Evolutionary conservation across 2,797 vertebrate genomes (phyloP).

Genomic region (Falco peregrinus): DNA sequence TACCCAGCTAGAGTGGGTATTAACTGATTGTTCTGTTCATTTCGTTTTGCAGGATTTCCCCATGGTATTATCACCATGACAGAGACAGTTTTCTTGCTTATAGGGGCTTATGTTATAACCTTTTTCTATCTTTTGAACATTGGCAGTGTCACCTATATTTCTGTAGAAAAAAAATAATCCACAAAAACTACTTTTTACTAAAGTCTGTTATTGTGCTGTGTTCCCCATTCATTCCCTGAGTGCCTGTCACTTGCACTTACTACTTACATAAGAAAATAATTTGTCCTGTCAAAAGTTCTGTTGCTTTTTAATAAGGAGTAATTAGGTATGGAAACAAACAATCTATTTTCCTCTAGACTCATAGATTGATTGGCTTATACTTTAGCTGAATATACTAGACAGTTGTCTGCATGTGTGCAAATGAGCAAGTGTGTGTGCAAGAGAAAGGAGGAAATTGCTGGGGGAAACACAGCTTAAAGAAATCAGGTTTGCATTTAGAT

Average conservation of each 20-base stretch:
- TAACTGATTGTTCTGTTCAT: background rate
- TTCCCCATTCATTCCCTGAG: background rate
- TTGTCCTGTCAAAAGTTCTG: conserved; percentile 34
- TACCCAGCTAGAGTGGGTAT: background rate
- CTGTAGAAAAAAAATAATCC: background rate
- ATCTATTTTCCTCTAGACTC: background rate
- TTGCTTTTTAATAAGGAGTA: conserved; percentile 40
- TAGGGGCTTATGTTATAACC: background rate
- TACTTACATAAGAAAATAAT: background rate
- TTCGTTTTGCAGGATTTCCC: background rate
- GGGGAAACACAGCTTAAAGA: background rate
- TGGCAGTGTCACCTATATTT: background rate
- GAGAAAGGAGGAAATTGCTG: background rate
- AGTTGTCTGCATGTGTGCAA: background rate
- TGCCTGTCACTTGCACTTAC: background rate
- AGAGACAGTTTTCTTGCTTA: background rate
- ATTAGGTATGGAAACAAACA: conserved; percentile 46
- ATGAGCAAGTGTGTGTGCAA: background rate
- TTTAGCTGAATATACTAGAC: background rate
- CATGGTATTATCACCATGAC: background rate
- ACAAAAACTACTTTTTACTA: background rate
- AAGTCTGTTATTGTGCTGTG: background rate
- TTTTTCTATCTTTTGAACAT: background rate
- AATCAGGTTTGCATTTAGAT: conserved; percentile 2
- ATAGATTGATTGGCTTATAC: background rate